Percentiles rank a stretch among this genome's conserved stretches.
phyloP scores from a whole-genome alignment of 2,113 vertebrate genomes.

The Talpa occidentalis region DNA sequence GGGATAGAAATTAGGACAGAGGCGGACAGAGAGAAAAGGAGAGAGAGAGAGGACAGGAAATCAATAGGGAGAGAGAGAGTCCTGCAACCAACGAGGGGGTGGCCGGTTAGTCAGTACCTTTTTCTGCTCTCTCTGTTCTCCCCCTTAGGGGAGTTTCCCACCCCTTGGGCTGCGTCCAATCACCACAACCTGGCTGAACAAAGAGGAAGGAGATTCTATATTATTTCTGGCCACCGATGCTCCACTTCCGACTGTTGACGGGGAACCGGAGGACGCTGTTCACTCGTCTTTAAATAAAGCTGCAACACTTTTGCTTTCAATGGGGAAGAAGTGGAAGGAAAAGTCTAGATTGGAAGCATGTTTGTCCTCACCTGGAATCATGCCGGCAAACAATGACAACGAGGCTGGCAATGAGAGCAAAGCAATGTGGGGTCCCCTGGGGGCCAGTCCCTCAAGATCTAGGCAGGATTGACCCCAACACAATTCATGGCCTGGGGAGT shows the following conservation, averaged over 20 bases:
- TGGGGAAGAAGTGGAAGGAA: neutral
- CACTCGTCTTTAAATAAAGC: constrained; percentile 25
- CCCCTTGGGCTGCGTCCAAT: neutral
- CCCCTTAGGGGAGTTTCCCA: neutral
- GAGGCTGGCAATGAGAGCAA: accelerated
- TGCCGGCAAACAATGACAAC: neutral
- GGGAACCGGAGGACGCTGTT: constrained; percentile 9
- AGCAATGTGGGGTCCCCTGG: accelerated
- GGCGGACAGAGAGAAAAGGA: neutral
- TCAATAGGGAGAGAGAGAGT: neutral
- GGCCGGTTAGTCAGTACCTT: neutral
- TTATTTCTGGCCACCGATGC: constrained; percentile 56
- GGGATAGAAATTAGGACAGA: neutral
- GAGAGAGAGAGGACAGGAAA: neutral
- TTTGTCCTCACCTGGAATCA: neutral
- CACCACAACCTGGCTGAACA: constrained; percentile 47
- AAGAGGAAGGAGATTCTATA: constrained; percentile 58
- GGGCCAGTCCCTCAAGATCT: neutral
- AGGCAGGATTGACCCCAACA: neutral
- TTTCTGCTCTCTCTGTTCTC: neutral
- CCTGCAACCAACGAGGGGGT: neutral
- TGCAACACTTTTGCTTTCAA: neutral
- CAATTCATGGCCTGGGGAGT: neutral
- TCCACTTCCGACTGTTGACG: constrained; percentile 58
- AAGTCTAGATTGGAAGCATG: neutral